A percentile compares a stretch with the other conserved stretches of the same genome.
Evolutionary conservation across 2,888 invertebrate genomes (phyloP).

Genomic region (Phrixothrix hirtus): DNA sequence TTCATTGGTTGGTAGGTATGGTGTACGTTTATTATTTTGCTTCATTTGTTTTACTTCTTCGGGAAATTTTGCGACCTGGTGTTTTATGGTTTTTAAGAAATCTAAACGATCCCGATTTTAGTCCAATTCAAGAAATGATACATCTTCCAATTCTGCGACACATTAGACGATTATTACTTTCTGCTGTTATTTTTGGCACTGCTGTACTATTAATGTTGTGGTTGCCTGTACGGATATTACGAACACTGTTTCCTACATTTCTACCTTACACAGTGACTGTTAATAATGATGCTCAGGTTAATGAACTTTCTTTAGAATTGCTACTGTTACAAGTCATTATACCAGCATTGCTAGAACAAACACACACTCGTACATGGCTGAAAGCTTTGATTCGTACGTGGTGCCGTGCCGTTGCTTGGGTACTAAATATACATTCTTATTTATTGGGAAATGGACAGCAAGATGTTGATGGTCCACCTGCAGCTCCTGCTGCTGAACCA

Average conservation of each 20-base stretch:
- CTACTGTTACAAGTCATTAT: slow-evolving; percentile 90
- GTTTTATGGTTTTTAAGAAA: slow-evolving; percentile 98
- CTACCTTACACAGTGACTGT: slow-evolving; percentile 92
- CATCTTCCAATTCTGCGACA: slow-evolving; percentile 92
- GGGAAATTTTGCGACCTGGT: slow-evolving; percentile 95
- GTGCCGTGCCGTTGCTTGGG: slow-evolving; percentile 83
- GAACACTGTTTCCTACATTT: slow-evolving; percentile 80
- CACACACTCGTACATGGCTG: slow-evolving; percentile 92
- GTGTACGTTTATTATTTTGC: slow-evolving; percentile 99
- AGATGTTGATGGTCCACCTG: slow-evolving; percentile 41
- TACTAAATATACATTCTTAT: slow-evolving; percentile 87
- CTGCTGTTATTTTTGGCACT: slow-evolving; percentile 94
- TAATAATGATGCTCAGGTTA: slow-evolving; percentile 82
- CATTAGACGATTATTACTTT: slow-evolving; percentile 85
- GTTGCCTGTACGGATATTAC: slow-evolving; percentile 88
- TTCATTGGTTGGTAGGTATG: slow-evolving; percentile 99
- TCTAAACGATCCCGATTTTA: slow-evolving; percentile 98
- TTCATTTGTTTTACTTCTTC: slow-evolving; percentile 87
- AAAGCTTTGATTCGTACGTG: slow-evolving; percentile 86
- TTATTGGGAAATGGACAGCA: slow-evolving; percentile 71
- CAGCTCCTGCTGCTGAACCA: slow-evolving; percentile 46
- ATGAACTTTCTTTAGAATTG: slow-evolving; percentile 92
- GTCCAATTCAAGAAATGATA: slow-evolving; percentile 99
- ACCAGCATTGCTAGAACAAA: slow-evolving; percentile 94
- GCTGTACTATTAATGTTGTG: slow-evolving; percentile 95